These are phyloP conservation scores for Mythimna impura DNA, from an alignment of 2,888 invertebrate species.

Conservation along the genomic window DNA sequence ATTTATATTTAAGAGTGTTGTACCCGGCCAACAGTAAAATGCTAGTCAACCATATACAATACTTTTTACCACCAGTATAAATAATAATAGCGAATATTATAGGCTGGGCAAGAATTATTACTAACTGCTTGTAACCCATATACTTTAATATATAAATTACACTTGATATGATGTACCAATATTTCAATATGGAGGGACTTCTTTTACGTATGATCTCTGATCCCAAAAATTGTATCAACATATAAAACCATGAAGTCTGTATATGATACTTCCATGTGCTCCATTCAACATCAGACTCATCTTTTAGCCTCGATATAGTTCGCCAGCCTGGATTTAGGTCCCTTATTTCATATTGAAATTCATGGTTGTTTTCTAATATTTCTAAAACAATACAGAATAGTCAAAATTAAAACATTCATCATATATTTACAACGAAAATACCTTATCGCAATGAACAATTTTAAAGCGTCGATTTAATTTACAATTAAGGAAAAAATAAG, in stretches of 20 bases:
- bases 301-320: conserved; percentile 90
- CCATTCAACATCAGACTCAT: conserved; percentile 94
- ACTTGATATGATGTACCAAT: conserved; percentile 90
- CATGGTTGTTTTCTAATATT: conserved; percentile 73
- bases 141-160: conserved; percentile 83
- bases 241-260: conserved; percentile 88
- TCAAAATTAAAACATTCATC: background rate
- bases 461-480: conserved; percentile 2
- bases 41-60: conserved; percentile 90
- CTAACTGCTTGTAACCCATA: conserved; percentile 87
- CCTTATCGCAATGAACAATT: background rate
- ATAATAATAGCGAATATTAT: conserved; percentile 86
- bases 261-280: conserved; percentile 91
- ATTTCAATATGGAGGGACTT: conserved; percentile 78
- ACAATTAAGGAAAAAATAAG: background rate
- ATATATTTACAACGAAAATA: background rate
- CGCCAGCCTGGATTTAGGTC: conserved; percentile 91
- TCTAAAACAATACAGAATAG: conserved; percentile 72
- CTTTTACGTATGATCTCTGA: conserved; percentile 86
- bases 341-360: conserved; percentile 68
- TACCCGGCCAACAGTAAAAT: conserved; percentile 85
- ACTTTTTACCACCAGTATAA: conserved; percentile 84
- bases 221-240: conserved; percentile 88
- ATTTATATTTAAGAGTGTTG: conserved; percentile 86
- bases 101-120: conserved; percentile 90